Evolutionary conservation across 1,140 invertebrate genomes (phyloP), one percentile per base, ranked within the genome.

Genomic region (Portunus trituberculatus): DNA sequence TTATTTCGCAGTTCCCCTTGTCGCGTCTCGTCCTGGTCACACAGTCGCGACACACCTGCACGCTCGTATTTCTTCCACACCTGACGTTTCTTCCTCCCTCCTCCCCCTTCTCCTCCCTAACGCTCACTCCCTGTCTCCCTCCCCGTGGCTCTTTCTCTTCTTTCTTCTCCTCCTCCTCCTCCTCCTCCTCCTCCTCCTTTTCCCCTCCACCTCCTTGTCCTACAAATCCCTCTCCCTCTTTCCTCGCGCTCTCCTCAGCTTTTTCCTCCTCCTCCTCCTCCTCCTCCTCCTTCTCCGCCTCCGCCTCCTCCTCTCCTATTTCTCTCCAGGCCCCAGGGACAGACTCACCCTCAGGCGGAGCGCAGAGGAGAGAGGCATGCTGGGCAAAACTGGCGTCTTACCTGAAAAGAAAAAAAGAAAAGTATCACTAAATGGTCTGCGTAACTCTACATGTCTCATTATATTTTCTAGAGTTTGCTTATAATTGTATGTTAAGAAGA

Each of bases 11-110:
- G 52, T 20, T 59, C 25, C 67, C 16, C 67, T 25, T 10, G 52
- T 59, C 67, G 67, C n/a, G 67, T 76, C 16, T 76, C 67, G 67
- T 76, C 67, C 67, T 76, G 67, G 67, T 76, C 67, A 76, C 67
- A 76, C 0, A 76, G 20, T n/a, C 67, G 20, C 67, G 67, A 76
- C 67, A 76, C 67, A 76, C 67, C 67, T 76, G 67, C 67, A 76
- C 20, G n/a, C 67, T 76, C 67, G 67, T 76, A 76, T 76, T 25
- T 76, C 67, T 76, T 76, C 52, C 12, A 76, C 67, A 76, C 67
- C 67, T 76, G 67, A 76, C 67, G 67, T 76, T 76, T n/a, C 4
- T n/a, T 59, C 8, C 20, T 20, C 52, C 52, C 10, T 10, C 4
- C 8, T 59, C 8, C 20, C 8, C 52, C 52, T 1, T 10, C 52